Evolutionary conservation across 2,888 invertebrate species (phyloP).

Genomic region (Adelognathus sp.): DNA sequence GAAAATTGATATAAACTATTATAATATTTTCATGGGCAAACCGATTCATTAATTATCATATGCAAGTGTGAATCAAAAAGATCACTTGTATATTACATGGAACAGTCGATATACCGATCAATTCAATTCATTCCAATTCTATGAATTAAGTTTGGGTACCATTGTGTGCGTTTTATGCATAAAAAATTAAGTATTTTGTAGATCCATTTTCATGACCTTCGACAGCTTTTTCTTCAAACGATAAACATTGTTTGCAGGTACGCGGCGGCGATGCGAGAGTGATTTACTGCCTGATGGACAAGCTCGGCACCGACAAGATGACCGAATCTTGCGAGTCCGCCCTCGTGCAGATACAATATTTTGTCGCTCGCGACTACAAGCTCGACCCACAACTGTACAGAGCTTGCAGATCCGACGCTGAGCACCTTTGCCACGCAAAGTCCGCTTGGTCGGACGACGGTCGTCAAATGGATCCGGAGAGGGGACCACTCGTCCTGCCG

Average conservation of each 20-base stretch:
- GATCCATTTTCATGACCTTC: no score
- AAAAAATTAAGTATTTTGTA: no score
- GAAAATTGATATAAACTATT: no score
- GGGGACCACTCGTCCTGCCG: conserved; percentile 92
- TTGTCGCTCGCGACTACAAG: conserved; percentile 96
- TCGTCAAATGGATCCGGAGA: conserved; percentile 88
- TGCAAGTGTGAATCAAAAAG: no score
- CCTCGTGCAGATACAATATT: conserved; percentile 97
- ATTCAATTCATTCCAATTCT: no score
- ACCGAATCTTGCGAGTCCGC: conserved; percentile 94
- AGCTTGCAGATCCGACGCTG: conserved; percentile 94
- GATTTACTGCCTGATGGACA: conserved; percentile 97
- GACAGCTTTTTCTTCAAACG: no score
- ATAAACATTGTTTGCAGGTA: conserved; percentile 80
- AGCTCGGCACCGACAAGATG: conserved; percentile 93
- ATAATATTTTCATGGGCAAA: no score
- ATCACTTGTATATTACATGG: no score
- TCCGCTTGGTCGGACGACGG: conserved; percentile 88
- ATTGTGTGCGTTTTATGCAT: no score
- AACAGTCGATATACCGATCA: not conserved
- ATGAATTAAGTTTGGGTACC: no score
- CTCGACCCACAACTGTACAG: conserved; percentile 94
- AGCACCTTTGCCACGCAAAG: conserved; percentile 90
- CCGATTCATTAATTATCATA: no score
- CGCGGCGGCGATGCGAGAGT: conserved; percentile 91